These are phyloP conservation scores for Probaryconus sp. DNA, from an alignment of 1,140 invertebrate genomes.

Conservation along the genomic window DNA sequence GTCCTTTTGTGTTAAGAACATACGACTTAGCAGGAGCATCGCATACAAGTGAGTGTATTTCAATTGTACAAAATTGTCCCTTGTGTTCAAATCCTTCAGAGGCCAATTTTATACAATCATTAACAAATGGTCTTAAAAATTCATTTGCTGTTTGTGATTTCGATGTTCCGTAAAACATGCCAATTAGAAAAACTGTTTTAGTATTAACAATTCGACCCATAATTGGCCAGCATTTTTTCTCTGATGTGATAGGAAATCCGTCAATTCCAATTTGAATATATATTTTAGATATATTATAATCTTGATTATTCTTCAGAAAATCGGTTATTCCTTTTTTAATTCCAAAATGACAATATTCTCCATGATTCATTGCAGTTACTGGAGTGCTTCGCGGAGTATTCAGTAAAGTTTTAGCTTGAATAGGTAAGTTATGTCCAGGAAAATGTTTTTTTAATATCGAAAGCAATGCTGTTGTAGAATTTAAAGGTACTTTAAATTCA, in stretches of 20 bases:
- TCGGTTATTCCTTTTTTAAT: background rate
- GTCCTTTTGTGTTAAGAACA: slow-evolving; percentile 36
- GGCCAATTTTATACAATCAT: slow-evolving; percentile 25
- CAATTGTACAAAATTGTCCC: slow-evolving; percentile 7
- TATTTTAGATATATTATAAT: background rate
- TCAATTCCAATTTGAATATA: slow-evolving; percentile 10
- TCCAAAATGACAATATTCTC: slow-evolving; percentile 18
- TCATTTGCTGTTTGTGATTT: slow-evolving; percentile 30
- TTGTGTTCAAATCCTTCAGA: slow-evolving; percentile 21
- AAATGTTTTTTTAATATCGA: background rate
- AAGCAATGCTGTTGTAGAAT: background rate
- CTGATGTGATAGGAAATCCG: slow-evolving; percentile 11
- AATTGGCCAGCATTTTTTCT: slow-evolving; percentile 49
- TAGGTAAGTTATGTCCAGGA: background rate
- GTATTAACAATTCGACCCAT: slow-evolving; percentile 7
- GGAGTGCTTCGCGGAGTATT: slow-evolving; percentile 4
- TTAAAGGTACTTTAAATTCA: background rate
- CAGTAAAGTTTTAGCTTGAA: background rate
- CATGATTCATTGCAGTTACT: background rate
- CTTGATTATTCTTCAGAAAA: background rate
- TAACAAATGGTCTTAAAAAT: slow-evolving; percentile 35
- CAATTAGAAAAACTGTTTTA: slow-evolving; percentile 26
- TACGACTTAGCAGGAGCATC: slow-evolving; percentile 54
- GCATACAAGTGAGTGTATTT: slow-evolving; percentile 33
- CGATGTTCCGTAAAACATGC: slow-evolving; percentile 25